Percentiles rank a stretch among this genome's conserved stretches.
Evolutionary conservation across 2,797 vertebrate genomes (phyloP).

Genomic region (Lepilemur ruficaudatus): DNA sequence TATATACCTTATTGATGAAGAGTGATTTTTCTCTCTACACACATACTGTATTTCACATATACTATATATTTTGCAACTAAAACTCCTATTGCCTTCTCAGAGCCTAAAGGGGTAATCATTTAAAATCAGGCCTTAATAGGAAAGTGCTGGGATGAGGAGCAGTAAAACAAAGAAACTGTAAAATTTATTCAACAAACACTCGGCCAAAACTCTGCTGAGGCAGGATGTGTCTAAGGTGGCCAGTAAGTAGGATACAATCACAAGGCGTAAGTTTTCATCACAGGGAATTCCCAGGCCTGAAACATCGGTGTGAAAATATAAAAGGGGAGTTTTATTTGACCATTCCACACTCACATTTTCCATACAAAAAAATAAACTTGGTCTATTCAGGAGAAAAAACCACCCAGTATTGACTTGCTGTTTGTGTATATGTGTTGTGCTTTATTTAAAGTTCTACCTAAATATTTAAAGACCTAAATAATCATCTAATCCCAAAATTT

Average conservation of each 20-base stretch:
- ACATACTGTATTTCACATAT: slow-evolving; percentile 22
- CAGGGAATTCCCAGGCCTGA: background rate
- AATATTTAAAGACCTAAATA: background rate
- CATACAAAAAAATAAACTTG: background rate
- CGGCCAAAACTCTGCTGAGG: slow-evolving; percentile 42
- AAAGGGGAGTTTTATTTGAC: background rate
- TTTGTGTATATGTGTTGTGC: background rate
- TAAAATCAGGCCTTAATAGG: slow-evolving; percentile 63
- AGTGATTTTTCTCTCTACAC: background rate
- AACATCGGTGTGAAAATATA: background rate
- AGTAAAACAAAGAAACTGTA: slow-evolving; percentile 63
- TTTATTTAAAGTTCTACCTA: background rate
- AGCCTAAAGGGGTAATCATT: slow-evolving; percentile 63
- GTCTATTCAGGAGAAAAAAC: background rate
- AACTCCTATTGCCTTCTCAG: slow-evolving; percentile 43
- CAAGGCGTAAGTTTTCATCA: slow-evolving; percentile 33
- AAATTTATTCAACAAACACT: slow-evolving; percentile 42
- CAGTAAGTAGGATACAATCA: slow-evolving; percentile 42
- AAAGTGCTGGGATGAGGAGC: slow-evolving; percentile 53
- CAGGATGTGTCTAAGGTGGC: slow-evolving; percentile 31
- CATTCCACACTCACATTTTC: background rate
- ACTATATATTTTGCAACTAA: slow-evolving; percentile 39
- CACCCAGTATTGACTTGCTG: background rate
- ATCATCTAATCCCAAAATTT: background rate
- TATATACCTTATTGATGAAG: background rate